phyloP scores from a whole-genome alignment of 2,113 vertebrate species.

The Dicaeum eximium region DNA sequence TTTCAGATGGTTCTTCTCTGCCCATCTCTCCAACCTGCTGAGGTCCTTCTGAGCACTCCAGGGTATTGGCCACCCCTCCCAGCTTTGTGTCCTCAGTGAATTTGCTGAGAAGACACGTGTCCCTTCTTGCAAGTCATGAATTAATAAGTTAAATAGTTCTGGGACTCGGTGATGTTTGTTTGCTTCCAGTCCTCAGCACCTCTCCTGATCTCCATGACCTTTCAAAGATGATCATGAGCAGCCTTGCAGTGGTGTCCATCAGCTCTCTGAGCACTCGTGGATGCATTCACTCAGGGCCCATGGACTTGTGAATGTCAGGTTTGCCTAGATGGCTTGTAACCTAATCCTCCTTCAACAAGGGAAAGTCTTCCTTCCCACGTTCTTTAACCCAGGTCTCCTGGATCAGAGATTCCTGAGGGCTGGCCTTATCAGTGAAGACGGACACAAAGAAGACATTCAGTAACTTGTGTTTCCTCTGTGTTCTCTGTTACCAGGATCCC shows the following conservation, averaged over 20 bases:
- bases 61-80: no score
- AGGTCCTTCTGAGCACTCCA: neutral
- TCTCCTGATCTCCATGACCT: neutral
- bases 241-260: neutral
- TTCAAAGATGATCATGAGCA: neutral
- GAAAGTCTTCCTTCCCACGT: neutral
- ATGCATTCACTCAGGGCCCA: neutral
- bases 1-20: neutral
- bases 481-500: neutral
- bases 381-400: neutral
- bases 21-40: accelerated
- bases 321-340: neutral
- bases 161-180: accelerated
- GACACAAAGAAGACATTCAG: neutral
- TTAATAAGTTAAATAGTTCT: neutral
- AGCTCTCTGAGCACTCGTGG: accelerated
- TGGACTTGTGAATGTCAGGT: no score
- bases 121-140: neutral
- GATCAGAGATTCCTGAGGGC: neutral
- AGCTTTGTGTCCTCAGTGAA: neutral
- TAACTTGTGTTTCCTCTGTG: accelerated
- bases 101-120: neutral
- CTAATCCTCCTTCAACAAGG: neutral
- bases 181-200: neutral
- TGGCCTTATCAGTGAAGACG: neutral